phyloP scores from a whole-genome alignment of 2,888 invertebrate genomes.

The Hecatera dysodea region DNA sequence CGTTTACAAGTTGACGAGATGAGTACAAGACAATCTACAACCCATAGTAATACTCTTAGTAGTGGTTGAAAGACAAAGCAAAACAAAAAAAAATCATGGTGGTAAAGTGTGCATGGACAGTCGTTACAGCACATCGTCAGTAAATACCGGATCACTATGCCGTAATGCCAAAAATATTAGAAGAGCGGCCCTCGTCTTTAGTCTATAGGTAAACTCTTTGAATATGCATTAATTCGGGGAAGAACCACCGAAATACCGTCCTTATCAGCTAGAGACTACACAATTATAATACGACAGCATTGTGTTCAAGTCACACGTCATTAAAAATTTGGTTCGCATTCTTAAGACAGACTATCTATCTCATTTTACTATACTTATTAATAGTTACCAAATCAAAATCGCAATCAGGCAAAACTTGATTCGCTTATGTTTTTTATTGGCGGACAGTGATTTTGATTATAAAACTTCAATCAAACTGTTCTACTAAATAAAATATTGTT shows the following conservation, averaged over 20 bases:
- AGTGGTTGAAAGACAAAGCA: background rate
- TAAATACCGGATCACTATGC: background rate
- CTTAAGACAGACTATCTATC: background rate
- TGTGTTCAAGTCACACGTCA: background rate
- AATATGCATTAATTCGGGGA: background rate
- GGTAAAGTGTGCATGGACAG: background rate
- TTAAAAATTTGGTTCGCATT: constrained; percentile 7
- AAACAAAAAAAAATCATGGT: background rate
- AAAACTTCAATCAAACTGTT: constrained; percentile 7
- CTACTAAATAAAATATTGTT: background rate
- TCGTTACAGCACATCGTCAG: background rate
- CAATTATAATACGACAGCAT: background rate
- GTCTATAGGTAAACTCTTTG: constrained; percentile 4
- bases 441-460: constrained; percentile 12
- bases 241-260: background rate
- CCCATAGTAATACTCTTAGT: no score
- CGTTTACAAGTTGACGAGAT: background rate
- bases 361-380: background rate
- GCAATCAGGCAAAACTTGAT: background rate
- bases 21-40: background rate
- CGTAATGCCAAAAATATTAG: background rate
- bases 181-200: background rate
- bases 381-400: background rate
- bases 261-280: background rate
- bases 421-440: background rate